A percentile compares a stretch with the other conserved stretches of the same genome.
These are phyloP conservation scores for Lordiphosa andalusiaca DNA, from an alignment of 2,888 invertebrate genomes.

Conservation along the genomic window DNA sequence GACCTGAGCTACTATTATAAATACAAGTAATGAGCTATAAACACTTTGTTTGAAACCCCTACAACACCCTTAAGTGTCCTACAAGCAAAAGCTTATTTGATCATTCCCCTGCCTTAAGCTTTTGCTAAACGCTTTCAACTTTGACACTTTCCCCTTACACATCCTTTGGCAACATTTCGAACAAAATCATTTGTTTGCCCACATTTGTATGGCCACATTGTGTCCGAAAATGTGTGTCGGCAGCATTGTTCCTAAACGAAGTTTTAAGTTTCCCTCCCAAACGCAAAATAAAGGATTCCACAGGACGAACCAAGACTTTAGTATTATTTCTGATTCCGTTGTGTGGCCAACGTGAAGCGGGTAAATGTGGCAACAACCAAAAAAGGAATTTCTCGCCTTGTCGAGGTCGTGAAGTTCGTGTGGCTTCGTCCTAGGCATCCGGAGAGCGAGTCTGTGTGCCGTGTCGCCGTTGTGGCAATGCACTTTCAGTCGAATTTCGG, in stretches of 20 bases:
- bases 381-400: slow-evolving; percentile 7
- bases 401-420: slow-evolving; percentile 28
- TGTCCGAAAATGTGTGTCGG: slow-evolving; percentile 31
- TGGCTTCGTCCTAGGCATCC: slow-evolving; percentile 30
- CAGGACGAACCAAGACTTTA: slow-evolving; percentile 67
- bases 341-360: slow-evolving; percentile 67
- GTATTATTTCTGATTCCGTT: slow-evolving; percentile 68
- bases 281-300: slow-evolving; percentile 67
- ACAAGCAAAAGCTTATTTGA: not conserved
- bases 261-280: slow-evolving; percentile 32
- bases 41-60: not conserved
- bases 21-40: not conserved
- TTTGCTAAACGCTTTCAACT: slow-evolving; percentile 3
- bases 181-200: not conserved
- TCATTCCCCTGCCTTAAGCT: not conserved
- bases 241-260: slow-evolving; percentile 20
- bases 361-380: slow-evolving; percentile 22
- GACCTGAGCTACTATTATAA: too few relatives aligned
- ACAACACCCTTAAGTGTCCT: not conserved
- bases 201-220: slow-evolving; percentile 23
- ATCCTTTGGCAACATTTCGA: slow-evolving; percentile 36
- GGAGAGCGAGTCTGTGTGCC: slow-evolving; percentile 10
- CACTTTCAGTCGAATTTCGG: slow-evolving; percentile 59
- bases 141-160: not conserved
- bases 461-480: slow-evolving; percentile 23